Base-by-base conservation (phyloP, 2,113 vertebrate species). In the Epinephelus cyanopodus region DNA sequence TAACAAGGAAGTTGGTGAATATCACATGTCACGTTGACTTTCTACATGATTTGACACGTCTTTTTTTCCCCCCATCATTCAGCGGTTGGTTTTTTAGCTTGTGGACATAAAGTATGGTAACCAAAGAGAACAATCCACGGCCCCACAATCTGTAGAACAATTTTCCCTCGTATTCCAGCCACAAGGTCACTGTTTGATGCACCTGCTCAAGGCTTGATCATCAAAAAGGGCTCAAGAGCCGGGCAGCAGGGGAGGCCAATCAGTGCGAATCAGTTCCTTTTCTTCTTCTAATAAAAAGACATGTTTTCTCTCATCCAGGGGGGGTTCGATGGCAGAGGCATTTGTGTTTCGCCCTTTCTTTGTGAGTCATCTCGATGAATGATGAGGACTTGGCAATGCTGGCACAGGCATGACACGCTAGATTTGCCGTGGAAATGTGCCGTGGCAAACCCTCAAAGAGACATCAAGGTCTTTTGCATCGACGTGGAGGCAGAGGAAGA, bases 381-480 rank as follows among this genome's bases (percentile, higher is more conserved):
- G 80, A 88, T 86, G 83, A 82, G 74, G 83, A 83, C 81, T 79
- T 79, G 79, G 84, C 68, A 79, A 74, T 15, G n/a, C 67, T 63
- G 79, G 80, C 85, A 45, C 68, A 66, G 58, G 66, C 70, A 86
- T 85, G 81, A 90, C 87, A 91, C 63, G 61, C 80, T 85, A 87
- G 82, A 91, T 90, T 94, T 89, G 84, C 86, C 10, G 57, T 91
- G 79, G 82, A 90, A 91, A 89, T 89, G 89, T 88, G 89, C 88
- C 69, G 76, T 90, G 87, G 87, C 83, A 89, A 83, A 91, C 82
- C 72, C 77, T 91, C 87, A 86, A 83, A 89, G 79, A 83, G 68
- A 90, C 88, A 88, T 89, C 90, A 87, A 92, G 90, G 89, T 92
- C 79, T 90, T 82, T 86, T 76, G 79, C 77, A 82, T 81, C 15